A percentile compares a stretch with the other conserved stretches of the same genome.
phyloP scores from a whole-genome alignment of 2,113 vertebrate genomes.

The Callionymus lyra region DNA sequence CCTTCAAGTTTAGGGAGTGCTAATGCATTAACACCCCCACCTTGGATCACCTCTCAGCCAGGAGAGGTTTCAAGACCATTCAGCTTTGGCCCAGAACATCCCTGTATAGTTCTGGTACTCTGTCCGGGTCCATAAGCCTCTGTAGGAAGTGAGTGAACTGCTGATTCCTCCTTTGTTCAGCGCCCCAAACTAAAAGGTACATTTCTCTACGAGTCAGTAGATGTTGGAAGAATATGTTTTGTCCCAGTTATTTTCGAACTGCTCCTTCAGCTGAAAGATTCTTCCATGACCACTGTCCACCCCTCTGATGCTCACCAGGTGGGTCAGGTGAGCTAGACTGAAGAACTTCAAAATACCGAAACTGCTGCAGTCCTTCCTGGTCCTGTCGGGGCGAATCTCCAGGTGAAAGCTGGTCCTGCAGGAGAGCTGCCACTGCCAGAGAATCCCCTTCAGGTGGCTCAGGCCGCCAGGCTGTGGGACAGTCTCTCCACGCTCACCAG shows the following conservation, averaged over 20 bases:
- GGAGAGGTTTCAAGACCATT: slow-evolving; percentile 29
- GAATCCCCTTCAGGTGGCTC: slow-evolving; percentile 93
- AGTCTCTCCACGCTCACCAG: slow-evolving; percentile 91
- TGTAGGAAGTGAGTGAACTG: slow-evolving; percentile 98
- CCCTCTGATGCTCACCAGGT: slow-evolving; percentile 95
- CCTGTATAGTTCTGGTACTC: slow-evolving; percentile 95
- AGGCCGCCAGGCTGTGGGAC: slow-evolving; percentile 88
- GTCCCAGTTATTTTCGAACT: slow-evolving; percentile 99
- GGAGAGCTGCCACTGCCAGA: slow-evolving; percentile 95
- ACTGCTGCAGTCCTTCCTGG: slow-evolving; percentile 94
- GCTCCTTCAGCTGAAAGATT: slow-evolving; percentile 93
- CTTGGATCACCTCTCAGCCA: slow-evolving; percentile 17
- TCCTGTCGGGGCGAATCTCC: slow-evolving; percentile 94
- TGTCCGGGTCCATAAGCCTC: slow-evolving; percentile 92
- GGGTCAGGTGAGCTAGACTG: slow-evolving; percentile 96
- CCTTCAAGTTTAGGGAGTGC: slow-evolving; percentile 15
- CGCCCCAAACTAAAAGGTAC: slow-evolving; percentile 88
- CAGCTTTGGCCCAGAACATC: slow-evolving; percentile 96
- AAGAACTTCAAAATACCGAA: slow-evolving; percentile 99
- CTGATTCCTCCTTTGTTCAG: slow-evolving; percentile 96
- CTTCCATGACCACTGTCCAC: slow-evolving; percentile 95
- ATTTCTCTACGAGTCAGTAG: slow-evolving; percentile 90
- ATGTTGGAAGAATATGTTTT: slow-evolving; percentile 98
- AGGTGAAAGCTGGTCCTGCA: slow-evolving; percentile 99
- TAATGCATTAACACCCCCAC: slow-evolving; percentile 18